phyloP scores from a whole-genome alignment of 2,113 vertebrate species.

The Poeciliopsis occidentalis region DNA sequence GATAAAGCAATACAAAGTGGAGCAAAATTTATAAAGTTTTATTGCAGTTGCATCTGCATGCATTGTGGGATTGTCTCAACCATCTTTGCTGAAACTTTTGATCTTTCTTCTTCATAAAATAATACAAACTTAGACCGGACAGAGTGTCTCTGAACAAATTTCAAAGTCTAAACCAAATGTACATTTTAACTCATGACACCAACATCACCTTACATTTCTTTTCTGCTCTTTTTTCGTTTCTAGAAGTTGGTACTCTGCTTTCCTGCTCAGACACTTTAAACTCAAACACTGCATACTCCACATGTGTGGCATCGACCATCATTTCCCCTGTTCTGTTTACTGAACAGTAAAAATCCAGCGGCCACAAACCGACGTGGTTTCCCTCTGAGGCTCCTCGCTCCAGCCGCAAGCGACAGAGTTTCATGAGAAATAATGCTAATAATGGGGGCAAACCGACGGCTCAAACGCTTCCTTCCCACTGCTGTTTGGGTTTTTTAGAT shows the following conservation, averaged over 20 bases:
- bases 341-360: conserved; percentile 60
- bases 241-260: conserved; percentile 46
- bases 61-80: too few species aligned
- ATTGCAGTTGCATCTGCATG: too few species aligned
- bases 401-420: conserved; percentile 60
- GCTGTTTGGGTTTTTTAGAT: conserved; percentile 61
- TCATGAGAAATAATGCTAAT: conserved; percentile 62
- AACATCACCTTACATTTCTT: not conserved
- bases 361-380: conserved; percentile 62
- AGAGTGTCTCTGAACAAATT: too few species aligned
- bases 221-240: not conserved
- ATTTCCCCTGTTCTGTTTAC: conserved; percentile 69
- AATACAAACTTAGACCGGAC: not conserved
- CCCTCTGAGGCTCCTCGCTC: conserved; percentile 37
- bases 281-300: conserved; percentile 36
- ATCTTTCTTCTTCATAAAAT: not conserved
- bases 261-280: conserved; percentile 63
- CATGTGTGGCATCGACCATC: conserved; percentile 69
- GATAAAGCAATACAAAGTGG: not conserved
- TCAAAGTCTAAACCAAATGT: too few species aligned
- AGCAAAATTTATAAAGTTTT: not conserved
- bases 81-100: not conserved
- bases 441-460: conserved; percentile 41
- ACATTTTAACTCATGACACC: too few species aligned
- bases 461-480: conserved; percentile 61